Conservation (phyloP, 2,797 vertebrate species). For the Sebastes kiyomatsui region DNA sequence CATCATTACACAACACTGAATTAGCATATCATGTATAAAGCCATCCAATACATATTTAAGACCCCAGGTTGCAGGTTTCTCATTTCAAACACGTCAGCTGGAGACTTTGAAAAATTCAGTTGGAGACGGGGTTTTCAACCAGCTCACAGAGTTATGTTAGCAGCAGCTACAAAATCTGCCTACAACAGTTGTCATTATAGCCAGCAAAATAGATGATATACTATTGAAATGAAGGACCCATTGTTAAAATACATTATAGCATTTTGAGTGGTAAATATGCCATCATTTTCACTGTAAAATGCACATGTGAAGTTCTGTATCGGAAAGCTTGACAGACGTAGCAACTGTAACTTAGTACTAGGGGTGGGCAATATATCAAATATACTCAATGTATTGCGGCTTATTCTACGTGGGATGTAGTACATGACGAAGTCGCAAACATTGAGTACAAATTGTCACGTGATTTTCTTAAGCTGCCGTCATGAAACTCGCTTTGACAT, state of each 20-base stretch:
- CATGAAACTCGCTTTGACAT: neutral
- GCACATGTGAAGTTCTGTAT: neutral
- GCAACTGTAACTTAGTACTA: neutral
- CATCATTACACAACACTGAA: neutral
- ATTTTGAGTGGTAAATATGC: neutral
- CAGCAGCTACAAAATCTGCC: neutral
- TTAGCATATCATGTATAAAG: neutral
- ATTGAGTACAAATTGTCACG: neutral
- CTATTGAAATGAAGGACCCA: neutral
- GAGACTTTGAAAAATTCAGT: neutral
- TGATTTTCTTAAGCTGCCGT: neutral
- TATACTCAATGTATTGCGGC: neutral
- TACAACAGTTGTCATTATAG: neutral
- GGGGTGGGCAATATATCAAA: neutral
- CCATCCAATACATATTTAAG: neutral
- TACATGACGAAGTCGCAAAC: neutral
- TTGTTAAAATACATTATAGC: neutral
- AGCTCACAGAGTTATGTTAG: neutral
- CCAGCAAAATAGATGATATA: neutral
- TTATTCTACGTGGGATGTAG: neutral
- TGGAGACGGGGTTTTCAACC: neutral
- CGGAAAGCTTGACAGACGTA: neutral
- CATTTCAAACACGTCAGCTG: neutral
- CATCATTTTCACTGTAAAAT: neutral
- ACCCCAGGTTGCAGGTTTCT: neutral